These are phyloP conservation scores for Melitaea athalia DNA, from an alignment of 2,888 invertebrate genomes.

Conservation along the genomic window DNA sequence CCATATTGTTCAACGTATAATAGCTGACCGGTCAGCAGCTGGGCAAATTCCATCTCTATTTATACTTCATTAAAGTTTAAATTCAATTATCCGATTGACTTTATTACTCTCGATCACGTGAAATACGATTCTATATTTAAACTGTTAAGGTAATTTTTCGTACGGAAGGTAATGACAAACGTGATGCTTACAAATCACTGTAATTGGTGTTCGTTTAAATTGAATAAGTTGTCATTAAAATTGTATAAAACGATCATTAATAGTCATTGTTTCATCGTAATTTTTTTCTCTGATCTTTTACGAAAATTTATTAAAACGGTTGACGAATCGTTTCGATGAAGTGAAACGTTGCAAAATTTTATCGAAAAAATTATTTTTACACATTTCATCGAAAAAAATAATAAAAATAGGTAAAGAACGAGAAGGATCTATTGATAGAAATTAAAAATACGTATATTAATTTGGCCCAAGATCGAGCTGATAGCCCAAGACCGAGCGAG, in stretches of 20 bases:
- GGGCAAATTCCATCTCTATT: conserved; percentile 15
- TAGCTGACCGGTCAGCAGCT: conserved; percentile 27
- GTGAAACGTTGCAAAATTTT: too few relatives aligned
- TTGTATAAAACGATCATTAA: conserved; percentile 13
- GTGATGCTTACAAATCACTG: conserved; percentile 16
- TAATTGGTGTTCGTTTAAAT: conserved; percentile 27
- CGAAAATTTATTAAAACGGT: background rate
- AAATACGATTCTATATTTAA: conserved; percentile 26
- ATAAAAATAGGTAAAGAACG: too few relatives aligned
- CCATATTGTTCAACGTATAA: conserved; percentile 44
- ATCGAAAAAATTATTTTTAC: too few relatives aligned
- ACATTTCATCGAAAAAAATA: too few relatives aligned
- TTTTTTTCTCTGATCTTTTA: conserved; percentile 1
- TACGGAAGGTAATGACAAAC: background rate
- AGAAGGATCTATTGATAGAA: too few relatives aligned
- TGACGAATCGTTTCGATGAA: background rate
- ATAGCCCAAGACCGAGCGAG: too few relatives aligned
- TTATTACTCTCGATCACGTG: conserved; percentile 24
- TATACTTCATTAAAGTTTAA: conserved; percentile 21
- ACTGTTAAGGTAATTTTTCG: conserved; percentile 31
- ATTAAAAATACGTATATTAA: too few relatives aligned
- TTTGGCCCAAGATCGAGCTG: too few relatives aligned
- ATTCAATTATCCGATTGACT: conserved; percentile 26
- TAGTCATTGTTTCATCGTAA: conserved; percentile 3
- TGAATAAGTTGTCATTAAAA: conserved; percentile 27